These are phyloP conservation scores for Periplaneta americana DNA, from an alignment of 1,140 invertebrate genomes.

Conservation along the genomic window DNA sequence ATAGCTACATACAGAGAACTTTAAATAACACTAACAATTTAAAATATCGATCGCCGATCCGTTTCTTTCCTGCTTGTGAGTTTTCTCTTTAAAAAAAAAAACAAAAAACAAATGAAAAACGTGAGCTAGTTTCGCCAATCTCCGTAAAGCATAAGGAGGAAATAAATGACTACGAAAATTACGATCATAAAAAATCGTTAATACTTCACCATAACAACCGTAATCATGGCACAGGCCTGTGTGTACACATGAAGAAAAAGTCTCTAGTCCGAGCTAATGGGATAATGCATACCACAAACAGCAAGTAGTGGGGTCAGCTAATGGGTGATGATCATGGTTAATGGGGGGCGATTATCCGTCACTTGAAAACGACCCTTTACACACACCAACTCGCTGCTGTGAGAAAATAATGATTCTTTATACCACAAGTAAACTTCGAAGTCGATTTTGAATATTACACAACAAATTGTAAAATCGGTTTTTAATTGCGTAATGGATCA, in stretches of 20 bases:
- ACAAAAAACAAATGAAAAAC: not conserved
- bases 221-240: not conserved
- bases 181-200: too few species aligned
- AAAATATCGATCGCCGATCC: too few species aligned
- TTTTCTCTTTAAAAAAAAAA: too few species aligned
- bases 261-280: not conserved
- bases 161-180: not conserved
- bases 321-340: not conserved
- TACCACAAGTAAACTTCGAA: too few species aligned
- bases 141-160: not conserved
- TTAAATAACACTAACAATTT: not conserved
- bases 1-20: not conserved
- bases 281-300: not conserved
- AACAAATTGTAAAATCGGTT: too few species aligned
- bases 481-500: too few species aligned
- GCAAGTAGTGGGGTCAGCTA: not conserved
- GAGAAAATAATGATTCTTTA: too few species aligned
- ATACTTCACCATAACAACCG: too few species aligned
- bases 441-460: too few species aligned
- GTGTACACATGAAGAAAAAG: not conserved
- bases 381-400: not conserved
- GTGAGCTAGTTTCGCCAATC: not conserved
- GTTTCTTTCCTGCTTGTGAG: too few species aligned
- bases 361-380: not conserved
- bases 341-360: too few species aligned